A percentile compares a stretch with the other conserved stretches of the same genome.
These are phyloP conservation scores for Aplocera efformata DNA, from an alignment of 2,888 invertebrate genomes.

Conservation along the genomic window DNA sequence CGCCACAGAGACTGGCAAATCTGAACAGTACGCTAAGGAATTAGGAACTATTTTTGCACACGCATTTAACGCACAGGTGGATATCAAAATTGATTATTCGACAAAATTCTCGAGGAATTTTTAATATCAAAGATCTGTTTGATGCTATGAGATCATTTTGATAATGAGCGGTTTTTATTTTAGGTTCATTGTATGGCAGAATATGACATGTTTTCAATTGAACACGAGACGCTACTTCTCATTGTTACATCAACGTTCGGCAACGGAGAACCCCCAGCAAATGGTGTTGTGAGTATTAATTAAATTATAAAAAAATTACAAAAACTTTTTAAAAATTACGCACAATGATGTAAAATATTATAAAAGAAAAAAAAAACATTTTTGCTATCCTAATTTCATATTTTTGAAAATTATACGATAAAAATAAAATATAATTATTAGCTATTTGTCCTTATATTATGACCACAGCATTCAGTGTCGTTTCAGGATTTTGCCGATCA, in stretches of 20 bases:
- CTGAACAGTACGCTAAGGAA: constrained; percentile 95
- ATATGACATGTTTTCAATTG: constrained; percentile 95
- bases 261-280: constrained; percentile 98
- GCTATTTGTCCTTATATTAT: no score
- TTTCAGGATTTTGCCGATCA: constrained; percentile 65
- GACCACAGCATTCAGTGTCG: no score
- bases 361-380: no score
- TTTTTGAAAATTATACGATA: no score
- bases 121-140: not conserved
- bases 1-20: constrained; percentile 97
- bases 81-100: constrained; percentile 23
- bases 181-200: constrained; percentile 95
- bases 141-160: not conserved
- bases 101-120: constrained; percentile 3
- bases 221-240: constrained; percentile 94
- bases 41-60: constrained; percentile 93
- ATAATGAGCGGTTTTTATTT: constrained; percentile 3
- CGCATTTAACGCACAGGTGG: constrained; percentile 95
- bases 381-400: no score
- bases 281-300: constrained; percentile 87
- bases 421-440: no score
- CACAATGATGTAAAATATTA: no score
- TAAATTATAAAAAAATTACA: not conserved
- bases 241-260: constrained; percentile 98
- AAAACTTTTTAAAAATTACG: no score